Base-by-base conservation (phyloP, 2,888 invertebrate genomes). In the Tiphia femorata region DNA sequence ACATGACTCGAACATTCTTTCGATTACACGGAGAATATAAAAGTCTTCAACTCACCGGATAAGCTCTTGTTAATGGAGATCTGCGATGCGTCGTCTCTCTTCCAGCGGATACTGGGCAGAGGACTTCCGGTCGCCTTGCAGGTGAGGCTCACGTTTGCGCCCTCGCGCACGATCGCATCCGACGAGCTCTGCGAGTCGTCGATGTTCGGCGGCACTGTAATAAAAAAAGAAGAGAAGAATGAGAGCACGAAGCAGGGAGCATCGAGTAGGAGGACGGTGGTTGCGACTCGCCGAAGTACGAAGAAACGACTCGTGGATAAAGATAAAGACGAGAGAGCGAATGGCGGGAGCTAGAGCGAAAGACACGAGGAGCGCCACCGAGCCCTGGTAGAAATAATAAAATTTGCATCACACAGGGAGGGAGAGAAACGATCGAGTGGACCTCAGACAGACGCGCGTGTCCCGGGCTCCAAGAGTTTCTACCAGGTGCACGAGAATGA, bases 101-200 rank as follows among this genome's bases (percentile, higher is more conserved):
- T 93, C 95, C 96, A 96, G 86, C 92, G 93, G 84, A 95, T 94
- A 82, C 89, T 91, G 66, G 96, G 95, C 83, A 90, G 89, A 64
- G 96, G 96, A 79, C 92, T 94, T 79, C 95, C 96, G 82, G 92
- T 92, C 77, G 95, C 95, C 84, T 92, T 92, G 85, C 96, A 96
- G 80, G 91, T 91, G 80, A 96, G 87, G 68, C 92, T 94, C 77
- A 95, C 93, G 86, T 95, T 95, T 79, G 93, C 91, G 75, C 92
- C 93, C 87, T 96, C 96, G 62, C 95, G 89, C 64, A 95, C 94
- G 81, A 95, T 95, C 73, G 94, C 93, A 86, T 96, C 96, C 81
- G 94, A 94, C 78, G 95, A 95, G 83, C 94, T 94, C 84, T 92
- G 87, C 62, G 93, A 91, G 86, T 96, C 95, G 85, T 95, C 94